phyloP scores from a whole-genome alignment of 2,888 invertebrate genomes.

The Hemaris fuciformis region DNA sequence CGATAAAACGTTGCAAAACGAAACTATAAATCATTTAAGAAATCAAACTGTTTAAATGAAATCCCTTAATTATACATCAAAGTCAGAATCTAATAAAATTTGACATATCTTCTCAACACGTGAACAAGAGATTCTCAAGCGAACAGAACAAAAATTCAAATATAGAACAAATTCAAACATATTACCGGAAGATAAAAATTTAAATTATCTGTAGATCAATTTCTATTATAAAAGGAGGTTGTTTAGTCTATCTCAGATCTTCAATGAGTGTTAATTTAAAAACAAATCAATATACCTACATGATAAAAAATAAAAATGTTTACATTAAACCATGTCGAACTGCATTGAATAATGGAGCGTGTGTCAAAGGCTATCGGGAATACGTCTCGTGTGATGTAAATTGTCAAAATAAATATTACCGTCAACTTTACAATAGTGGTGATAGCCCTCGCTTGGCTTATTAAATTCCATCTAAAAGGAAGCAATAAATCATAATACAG shows the following conservation, averaged over 20 bases:
- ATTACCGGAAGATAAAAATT: no score
- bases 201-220: no score
- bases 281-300: not conserved
- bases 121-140: no score
- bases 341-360: constrained; percentile 3
- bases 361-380: constrained; percentile 7
- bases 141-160: no score
- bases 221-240: no score
- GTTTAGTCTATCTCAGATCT: not conserved
- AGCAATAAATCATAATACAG: not conserved
- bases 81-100: no score
- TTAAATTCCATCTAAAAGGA: not conserved
- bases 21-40: no score
- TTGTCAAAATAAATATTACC: not conserved
- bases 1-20: no score
- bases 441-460: not conserved
- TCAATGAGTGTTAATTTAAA: not conserved
- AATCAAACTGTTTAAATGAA: no score
- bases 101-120: no score
- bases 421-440: not conserved
- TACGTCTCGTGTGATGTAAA: constrained; percentile 4
- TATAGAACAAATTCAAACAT: no score
- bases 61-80: no score
- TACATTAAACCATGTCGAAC: not conserved
- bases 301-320: not conserved